Percentiles rank a stretch among this genome's conserved stretches.
phyloP scores from a whole-genome alignment of 1,140 invertebrate genomes.

The Brachionus paranguensis region DNA sequence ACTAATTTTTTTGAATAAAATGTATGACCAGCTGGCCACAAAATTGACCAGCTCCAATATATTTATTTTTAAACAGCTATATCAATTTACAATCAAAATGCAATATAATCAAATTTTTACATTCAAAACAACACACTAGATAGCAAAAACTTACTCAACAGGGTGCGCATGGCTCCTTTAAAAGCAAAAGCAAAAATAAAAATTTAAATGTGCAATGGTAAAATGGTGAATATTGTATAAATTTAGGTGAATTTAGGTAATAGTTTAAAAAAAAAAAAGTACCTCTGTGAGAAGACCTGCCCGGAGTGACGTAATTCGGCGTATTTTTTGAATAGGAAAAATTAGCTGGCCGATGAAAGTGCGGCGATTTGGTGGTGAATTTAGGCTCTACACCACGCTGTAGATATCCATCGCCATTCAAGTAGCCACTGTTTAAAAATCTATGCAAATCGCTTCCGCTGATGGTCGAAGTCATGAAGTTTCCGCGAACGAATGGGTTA shows the following conservation, averaged over 20 bases:
- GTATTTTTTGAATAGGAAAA: constrained; percentile 13
- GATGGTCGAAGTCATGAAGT: constrained; percentile 23
- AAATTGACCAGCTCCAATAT: no score
- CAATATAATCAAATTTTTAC: not conserved
- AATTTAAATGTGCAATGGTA: not conserved
- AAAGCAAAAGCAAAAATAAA: constrained; percentile 7
- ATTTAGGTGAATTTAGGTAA: not conserved
- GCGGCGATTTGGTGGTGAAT: constrained; percentile 19
- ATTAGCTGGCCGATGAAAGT: constrained; percentile 37
- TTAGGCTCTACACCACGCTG: constrained; percentile 20
- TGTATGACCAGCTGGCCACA: not conserved
- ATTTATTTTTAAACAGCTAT: not conserved
- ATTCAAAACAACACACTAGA: not conserved
- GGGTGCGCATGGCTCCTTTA: constrained; percentile 26
- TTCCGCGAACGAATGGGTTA: not conserved
- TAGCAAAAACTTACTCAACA: constrained; percentile 32
- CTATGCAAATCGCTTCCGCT: constrained; percentile 39
- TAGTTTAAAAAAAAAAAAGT: not conserved
- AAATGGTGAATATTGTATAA: not conserved
- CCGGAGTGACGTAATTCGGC: constrained; percentile 11
- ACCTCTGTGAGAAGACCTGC: constrained; percentile 28
- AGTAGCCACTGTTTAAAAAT: constrained; percentile 34
- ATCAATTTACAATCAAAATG: not conserved
- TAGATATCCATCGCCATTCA: constrained; percentile 26
- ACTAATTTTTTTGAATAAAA: no score